phyloP scores from a whole-genome alignment of 2,888 invertebrate genomes.

The Perizoma affinitatum region DNA sequence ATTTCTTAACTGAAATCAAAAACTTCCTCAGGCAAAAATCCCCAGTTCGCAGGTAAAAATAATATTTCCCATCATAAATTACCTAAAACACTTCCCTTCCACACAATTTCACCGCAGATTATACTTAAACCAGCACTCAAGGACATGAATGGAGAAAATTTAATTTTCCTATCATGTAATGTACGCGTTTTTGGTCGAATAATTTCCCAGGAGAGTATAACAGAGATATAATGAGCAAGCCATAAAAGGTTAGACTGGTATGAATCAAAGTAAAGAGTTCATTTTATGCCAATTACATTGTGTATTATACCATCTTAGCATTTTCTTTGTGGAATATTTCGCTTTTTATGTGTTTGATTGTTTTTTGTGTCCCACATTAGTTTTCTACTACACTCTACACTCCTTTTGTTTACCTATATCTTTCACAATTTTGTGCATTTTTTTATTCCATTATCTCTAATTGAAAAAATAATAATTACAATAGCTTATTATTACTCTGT shows the following conservation, averaged over 20 bases:
- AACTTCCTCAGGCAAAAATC: not conserved
- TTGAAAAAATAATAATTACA: too few relatives aligned
- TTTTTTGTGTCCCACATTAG: too few relatives aligned
- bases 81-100: slow-evolving; percentile 27
- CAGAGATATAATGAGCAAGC: slow-evolving; percentile 25
- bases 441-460: too few relatives aligned
- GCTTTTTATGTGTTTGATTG: too few relatives aligned
- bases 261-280: not conserved
- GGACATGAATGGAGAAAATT: slow-evolving; percentile 38
- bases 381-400: too few relatives aligned
- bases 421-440: too few relatives aligned
- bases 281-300: too few relatives aligned
- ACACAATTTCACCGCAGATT: slow-evolving; percentile 32
- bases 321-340: too few relatives aligned
- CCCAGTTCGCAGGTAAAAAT: slow-evolving; percentile 19
- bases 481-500: not conserved
- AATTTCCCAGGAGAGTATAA: slow-evolving; percentile 67
- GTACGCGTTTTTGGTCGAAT: slow-evolving; percentile 51
- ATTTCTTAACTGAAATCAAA: too few relatives aligned
- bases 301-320: too few relatives aligned
- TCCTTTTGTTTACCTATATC: too few relatives aligned
- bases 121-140: slow-evolving; percentile 30
- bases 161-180: slow-evolving; percentile 48
- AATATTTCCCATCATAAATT: slow-evolving; percentile 18
- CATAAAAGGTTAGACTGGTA: not conserved